Evolutionary conservation across 2,888 invertebrate genomes (phyloP).

Genomic region (Leptothorax acervorum): DNA sequence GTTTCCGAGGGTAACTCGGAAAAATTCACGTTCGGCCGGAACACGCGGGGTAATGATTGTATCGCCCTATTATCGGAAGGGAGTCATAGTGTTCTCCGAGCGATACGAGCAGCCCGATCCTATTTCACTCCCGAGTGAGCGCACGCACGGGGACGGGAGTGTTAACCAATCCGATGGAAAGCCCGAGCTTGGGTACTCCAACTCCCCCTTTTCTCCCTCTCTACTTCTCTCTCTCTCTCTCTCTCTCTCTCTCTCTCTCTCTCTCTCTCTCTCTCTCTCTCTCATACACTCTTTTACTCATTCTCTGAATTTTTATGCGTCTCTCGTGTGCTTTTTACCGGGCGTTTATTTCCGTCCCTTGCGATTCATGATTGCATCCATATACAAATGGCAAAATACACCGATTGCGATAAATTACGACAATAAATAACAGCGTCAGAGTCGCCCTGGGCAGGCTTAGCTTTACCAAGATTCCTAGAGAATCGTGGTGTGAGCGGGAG

Average conservation of each 20-base stretch:
- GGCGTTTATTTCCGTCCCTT: not conserved
- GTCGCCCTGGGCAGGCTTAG: not conserved
- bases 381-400: not conserved
- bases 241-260: not conserved
- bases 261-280: not conserved
- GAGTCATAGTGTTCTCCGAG: conserved; percentile 57
- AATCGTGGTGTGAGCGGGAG: not conserved
- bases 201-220: not conserved
- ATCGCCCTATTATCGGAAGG: conserved; percentile 66
- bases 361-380: conserved; percentile 17
- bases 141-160: conserved; percentile 27
- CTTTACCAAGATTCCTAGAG: not conserved
- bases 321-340: conserved; percentile 20
- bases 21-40: conserved; percentile 28
- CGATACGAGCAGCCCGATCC: conserved; percentile 65
- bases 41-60: conserved; percentile 57
- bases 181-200: not conserved
- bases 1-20: conserved; percentile 37
- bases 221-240: not conserved
- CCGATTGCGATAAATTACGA: conserved; percentile 5
- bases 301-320: conserved; percentile 14
- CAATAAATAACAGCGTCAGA: conserved; percentile 19
- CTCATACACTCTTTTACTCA: not conserved
- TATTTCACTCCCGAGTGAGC: conserved; percentile 72
- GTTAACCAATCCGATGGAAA: conserved; percentile 59